Base-by-base conservation (phyloP, 1,140 invertebrate genomes). In the Papilio helenus region DNA sequence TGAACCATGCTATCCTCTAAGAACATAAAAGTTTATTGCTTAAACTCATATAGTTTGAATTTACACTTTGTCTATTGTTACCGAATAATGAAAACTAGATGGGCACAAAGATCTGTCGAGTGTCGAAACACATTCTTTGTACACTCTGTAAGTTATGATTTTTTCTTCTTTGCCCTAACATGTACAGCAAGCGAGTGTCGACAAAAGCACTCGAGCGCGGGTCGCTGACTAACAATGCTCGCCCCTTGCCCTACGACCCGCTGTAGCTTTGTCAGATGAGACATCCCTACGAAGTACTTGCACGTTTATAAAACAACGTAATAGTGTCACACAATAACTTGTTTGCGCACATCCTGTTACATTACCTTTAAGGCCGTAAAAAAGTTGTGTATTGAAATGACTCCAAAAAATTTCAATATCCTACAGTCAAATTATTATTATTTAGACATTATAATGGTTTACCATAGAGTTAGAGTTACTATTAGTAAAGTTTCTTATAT, bases 201-300 rank as follows among this genome's bases (percentile, higher is more conserved):
- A 90, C 87, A 89, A 90, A 89, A 88, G 89, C 88, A 87, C 91
- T 93, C 86, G 86, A 92, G 86, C 85, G 77, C 84, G 87, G 87
- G 88, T 90, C 88, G 88, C 85, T 85, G 87, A 89, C 88, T 93
- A 93, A 93, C 92, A 93, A 93, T 93, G 90, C 82, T 81, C 88
- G 79, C 82, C 86, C 85, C 86, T 85, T 83, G 86, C 89, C 86
- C 91, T 93, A 87, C 92, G 90, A 93, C 90, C 92, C 84, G 90
- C 83, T 82, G 82, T 84, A 86, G 86, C 92, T 90, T 92, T 91
- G 90, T 92, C 88, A 82, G 87, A 88, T 86, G 87, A 87, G 86
- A 91, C 84, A 44, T 46, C 72, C 72, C 20, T 74, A 26, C 23
- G 16, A 49, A 26, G 72, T 74, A 74, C 26, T 68, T 46, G 20